These are phyloP conservation scores for Meta bourneti DNA, from an alignment of 2,888 invertebrate species.

Conservation along the genomic window DNA sequence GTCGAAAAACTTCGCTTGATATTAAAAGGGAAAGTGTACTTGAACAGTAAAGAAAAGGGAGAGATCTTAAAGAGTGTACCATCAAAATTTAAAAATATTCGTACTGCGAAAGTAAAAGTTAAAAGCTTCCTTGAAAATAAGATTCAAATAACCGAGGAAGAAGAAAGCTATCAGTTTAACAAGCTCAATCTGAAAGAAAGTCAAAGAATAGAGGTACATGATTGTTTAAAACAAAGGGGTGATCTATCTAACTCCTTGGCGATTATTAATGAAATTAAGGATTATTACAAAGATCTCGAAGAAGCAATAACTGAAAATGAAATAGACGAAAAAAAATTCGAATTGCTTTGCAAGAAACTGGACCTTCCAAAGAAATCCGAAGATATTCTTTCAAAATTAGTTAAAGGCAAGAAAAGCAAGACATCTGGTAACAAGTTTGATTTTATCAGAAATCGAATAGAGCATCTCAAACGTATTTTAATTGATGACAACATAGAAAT, in stretches of 20 bases:
- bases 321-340: conserved; percentile 6
- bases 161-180: background rate
- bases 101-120: background rate
- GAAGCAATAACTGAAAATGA: background rate
- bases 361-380: conserved; percentile 12
- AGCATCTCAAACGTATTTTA: conserved; percentile 30
- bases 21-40: conserved; percentile 18
- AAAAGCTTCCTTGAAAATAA: background rate
- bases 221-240: background rate
- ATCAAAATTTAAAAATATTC: background rate
- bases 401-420: conserved; percentile 2
- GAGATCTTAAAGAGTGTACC: background rate
- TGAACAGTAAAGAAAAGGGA: conserved; percentile 24
- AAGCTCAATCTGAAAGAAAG: conserved; percentile 6
- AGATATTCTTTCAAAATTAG: conserved; percentile 12
- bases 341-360: conserved; percentile 16
- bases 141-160: background rate
- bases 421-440: background rate
- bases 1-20: conserved; percentile 12
- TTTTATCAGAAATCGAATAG: conserved; percentile 27
- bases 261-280: background rate
- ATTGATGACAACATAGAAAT: conserved; percentile 33
- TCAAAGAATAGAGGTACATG: background rate
- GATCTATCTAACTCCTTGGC: background rate
- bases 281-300: conserved; percentile 7